A percentile compares a stretch with the other conserved stretches of the same genome.
Evolutionary conservation across 2,113 vertebrate species (phyloP).

Genomic region (Megalops atlanticus): DNA sequence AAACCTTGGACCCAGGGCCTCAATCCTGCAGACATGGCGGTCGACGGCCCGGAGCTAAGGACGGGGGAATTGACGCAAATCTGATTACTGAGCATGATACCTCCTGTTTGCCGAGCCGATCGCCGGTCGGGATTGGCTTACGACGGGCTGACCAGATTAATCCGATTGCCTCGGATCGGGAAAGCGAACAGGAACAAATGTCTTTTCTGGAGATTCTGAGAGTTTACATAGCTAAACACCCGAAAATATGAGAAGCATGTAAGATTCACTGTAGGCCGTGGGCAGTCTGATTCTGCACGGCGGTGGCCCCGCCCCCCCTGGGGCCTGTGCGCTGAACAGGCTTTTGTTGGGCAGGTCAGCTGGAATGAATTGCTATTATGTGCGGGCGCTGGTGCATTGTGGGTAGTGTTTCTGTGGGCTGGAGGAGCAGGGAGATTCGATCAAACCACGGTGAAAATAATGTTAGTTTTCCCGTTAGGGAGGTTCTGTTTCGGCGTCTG

Average conservation of each 20-base stretch:
- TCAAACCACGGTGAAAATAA: neutral
- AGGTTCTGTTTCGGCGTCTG: too few species aligned
- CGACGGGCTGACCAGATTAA: neutral
- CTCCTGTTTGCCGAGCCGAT: neutral
- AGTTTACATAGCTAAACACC: neutral
- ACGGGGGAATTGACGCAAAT: neutral
- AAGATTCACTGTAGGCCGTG: neutral
- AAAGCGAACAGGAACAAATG: neutral
- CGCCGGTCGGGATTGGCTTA: neutral
- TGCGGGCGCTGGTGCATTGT: neutral
- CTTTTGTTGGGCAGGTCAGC: neutral
- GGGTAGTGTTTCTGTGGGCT: neutral
- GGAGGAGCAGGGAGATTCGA: neutral
- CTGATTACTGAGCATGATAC: neutral
- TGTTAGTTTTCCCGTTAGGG: too few species aligned
- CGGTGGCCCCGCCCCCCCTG: neutral
- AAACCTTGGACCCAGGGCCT: neutral
- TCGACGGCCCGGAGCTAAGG: neutral
- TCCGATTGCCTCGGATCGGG: neutral
- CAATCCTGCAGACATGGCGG: neutral
- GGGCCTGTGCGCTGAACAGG: neutral
- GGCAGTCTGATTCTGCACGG: neutral
- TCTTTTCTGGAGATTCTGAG: neutral
- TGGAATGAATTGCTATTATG: conserved; percentile 3
- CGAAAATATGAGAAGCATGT: neutral